Evolutionary conservation across 1,140 invertebrate species (phyloP), one percentile per base, ranked within the genome.

Genomic region (Batillaria attramentaria): DNA sequence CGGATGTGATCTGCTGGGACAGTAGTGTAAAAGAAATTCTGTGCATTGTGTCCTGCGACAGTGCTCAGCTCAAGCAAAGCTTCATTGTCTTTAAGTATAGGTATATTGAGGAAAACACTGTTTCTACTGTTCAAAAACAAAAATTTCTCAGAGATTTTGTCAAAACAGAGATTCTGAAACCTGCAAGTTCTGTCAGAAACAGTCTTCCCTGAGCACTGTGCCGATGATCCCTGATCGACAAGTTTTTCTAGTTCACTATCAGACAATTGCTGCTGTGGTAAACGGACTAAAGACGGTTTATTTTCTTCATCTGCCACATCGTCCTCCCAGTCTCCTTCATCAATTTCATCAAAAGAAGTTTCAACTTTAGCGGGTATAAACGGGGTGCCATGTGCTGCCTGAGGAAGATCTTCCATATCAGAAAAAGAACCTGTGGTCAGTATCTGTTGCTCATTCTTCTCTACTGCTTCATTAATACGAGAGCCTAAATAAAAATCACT

Each of bases 141-240:
- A 82, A 89, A 92, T 39, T 87, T 80, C n/a, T 89, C 46, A 1
- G 81, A 78, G 46, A 81, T 37, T 6, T 85, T 70, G 20, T 86
- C 50, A 73, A 88, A 91, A 83, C 91, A 92, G 6, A 92, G 74
- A 79, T 91, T 90, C 60, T 83, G 41, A 83, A 92, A 91, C 20
- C 84, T 84, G 75, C 91, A 92, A 6, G 86, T 39, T 72, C 87
- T 80, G 31, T 86, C 69, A 13, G 81, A 81, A 50, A 79, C 79
- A 60, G 83, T 81, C 18, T n/a, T 72, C 35, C 87, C 86, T 10
- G 76, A 43, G 79, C 90, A 91, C 80, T 83, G 85, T 24, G 86
- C 86, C 4, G 89, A 90, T 20, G 89, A 87, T 18, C 81, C 79
- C 46, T 78, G 4, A 1, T 31, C 20, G 1, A 50, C 31, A 18